phyloP scores from a whole-genome alignment of 2,113 vertebrate genomes.

The Sorex fumeus region DNA sequence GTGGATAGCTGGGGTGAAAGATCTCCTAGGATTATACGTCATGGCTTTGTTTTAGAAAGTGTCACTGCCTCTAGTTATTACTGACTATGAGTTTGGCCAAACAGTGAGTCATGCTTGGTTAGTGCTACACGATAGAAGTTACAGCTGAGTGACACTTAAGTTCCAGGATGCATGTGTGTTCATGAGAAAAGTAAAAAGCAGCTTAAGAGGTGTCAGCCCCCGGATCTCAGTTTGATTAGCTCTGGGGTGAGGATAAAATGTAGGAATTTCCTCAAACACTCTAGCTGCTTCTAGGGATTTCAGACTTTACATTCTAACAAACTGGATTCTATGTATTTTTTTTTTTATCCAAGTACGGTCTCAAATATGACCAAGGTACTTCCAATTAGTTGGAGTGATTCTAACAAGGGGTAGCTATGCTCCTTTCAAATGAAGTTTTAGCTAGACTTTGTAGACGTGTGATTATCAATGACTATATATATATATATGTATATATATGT shows the following conservation, averaged over 20 bases:
- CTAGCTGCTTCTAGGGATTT: neutral
- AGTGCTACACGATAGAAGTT: neutral
- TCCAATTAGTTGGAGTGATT: neutral
- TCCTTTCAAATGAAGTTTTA: neutral
- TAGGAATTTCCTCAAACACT: neutral
- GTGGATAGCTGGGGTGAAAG: neutral
- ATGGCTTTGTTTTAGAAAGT: conserved; percentile 62
- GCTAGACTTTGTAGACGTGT: neutral
- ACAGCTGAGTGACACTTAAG: neutral
- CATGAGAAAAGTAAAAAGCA: neutral
- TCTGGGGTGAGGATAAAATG: neutral
- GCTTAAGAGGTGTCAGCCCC: too few species aligned
- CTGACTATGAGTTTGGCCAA: neutral
- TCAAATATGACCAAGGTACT: neutral
- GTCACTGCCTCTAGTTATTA: neutral
- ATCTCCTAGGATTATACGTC: conserved; percentile 31
- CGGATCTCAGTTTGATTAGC: too few species aligned
- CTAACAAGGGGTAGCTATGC: neutral
- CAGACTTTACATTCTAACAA: neutral
- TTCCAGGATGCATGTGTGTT: neutral
- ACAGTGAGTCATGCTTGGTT: neutral
- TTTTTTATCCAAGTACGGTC: neutral
- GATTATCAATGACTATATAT: too few species aligned
- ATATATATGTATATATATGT: too few species aligned
- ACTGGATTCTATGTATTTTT: neutral